phyloP scores from a whole-genome alignment of 2,888 invertebrate genomes.

The Dichetophora obliterata region DNA sequence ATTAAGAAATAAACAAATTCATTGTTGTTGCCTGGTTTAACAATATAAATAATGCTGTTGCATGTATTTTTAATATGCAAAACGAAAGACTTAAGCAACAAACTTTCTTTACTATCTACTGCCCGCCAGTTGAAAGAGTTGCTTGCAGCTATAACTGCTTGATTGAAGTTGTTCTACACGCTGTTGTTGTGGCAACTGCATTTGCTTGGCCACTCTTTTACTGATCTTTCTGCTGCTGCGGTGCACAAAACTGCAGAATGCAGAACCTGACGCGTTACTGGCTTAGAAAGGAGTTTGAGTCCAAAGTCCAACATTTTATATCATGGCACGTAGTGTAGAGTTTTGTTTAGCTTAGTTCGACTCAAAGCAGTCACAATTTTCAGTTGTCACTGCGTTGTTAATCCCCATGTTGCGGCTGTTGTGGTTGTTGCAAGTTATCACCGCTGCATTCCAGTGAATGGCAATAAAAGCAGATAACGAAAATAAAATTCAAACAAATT shows the following conservation, averaged over 20 bases:
- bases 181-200: slow-evolving; percentile 15
- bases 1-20: too few species aligned
- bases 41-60: slow-evolving; percentile 57
- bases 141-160: slow-evolving; percentile 29
- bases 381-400: slow-evolving; percentile 3
- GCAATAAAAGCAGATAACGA: neutral
- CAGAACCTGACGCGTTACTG: slow-evolving; percentile 8
- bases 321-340: neutral
- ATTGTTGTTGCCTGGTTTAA: neutral
- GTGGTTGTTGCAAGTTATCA: slow-evolving; percentile 13
- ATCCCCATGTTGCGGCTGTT: slow-evolving; percentile 11
- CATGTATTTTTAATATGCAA: slow-evolving; percentile 19
- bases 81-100: slow-evolving; percentile 41
- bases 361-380: neutral
- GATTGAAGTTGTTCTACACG: slow-evolving; percentile 28
- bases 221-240: neutral
- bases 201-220: neutral
- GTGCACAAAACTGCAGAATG: slow-evolving; percentile 6
- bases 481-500: neutral
- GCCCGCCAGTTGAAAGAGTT: neutral
- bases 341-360: neutral
- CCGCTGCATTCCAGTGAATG: slow-evolving; percentile 17
- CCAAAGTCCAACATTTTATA: slow-evolving; percentile 36
- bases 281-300: slow-evolving; percentile 36
- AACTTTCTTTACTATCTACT: slow-evolving; percentile 21